phyloP scores from a whole-genome alignment of 2,888 invertebrate species.

The Mamestra brassicae region DNA sequence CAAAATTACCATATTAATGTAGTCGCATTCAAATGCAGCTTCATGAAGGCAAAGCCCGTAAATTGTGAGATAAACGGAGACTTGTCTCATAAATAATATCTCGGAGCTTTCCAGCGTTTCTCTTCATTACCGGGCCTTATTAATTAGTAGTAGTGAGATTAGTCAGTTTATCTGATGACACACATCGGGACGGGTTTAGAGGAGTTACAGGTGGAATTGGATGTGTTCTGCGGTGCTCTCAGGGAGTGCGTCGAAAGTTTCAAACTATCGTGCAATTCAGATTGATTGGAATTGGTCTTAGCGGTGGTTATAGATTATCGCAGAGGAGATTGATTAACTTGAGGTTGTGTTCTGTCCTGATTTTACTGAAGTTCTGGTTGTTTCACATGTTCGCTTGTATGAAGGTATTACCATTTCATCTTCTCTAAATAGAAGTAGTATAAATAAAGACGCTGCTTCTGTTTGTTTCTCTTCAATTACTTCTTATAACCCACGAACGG shows the following conservation, averaged over 20 bases:
- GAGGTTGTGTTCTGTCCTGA: neutral
- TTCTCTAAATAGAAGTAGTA: too few species aligned
- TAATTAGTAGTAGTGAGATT: conserved; percentile 59
- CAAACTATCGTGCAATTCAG: neutral
- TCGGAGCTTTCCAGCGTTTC: conserved; percentile 57
- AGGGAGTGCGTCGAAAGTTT: conserved; percentile 7
- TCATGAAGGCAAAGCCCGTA: conserved; percentile 53
- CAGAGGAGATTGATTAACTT: neutral
- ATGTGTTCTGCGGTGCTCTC: conserved; percentile 1
- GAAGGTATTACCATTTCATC: too few species aligned
- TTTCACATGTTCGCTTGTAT: neutral
- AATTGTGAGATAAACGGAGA: conserved; percentile 56
- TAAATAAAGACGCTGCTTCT: too few species aligned
- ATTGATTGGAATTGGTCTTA: conserved; percentile 1
- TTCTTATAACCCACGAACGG: too few species aligned
- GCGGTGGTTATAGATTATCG: conserved; percentile 2
- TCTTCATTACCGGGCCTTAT: conserved; percentile 62
- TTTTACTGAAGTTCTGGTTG: neutral
- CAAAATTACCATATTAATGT: conserved; percentile 62
- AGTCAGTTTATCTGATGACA: conserved; percentile 60
- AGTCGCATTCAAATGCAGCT: conserved; percentile 58
- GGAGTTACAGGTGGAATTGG: neutral
- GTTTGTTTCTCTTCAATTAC: too few species aligned
- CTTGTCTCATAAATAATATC: conserved; percentile 62
- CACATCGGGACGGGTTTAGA: conserved; percentile 58